Base-by-base conservation (phyloP, 1,140 invertebrate genomes). In the Nautilus pompilius region DNA sequence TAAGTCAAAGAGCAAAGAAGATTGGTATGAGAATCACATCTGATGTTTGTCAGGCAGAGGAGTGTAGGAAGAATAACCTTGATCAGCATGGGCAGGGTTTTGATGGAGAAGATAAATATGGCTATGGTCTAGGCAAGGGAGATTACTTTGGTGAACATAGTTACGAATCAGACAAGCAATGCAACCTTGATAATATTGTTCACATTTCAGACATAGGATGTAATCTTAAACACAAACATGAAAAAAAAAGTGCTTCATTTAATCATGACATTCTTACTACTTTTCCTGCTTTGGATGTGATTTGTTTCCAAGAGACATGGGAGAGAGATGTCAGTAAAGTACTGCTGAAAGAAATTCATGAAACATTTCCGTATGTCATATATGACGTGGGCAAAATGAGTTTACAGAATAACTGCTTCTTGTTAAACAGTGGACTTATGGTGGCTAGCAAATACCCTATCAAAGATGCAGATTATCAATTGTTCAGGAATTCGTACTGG, bases 361-460 rank as follows among this genome's bases (percentile, higher is more conserved):
- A 76, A 56, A 58, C 73, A 2, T 79, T 69, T 63, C 77, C 77
- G 17, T 77, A 73, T 62, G 71, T 79, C 36, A 36, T 79, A 13
- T 72, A 74, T 66, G 77, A 79, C 63, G 74, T 71, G 10, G 75
- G 72, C 8, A 63, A 63, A 17, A 60, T 58, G 48, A 63, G 60
- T 46, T 36, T 62, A 1, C 65, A 26, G n/a, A 66, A 51, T 29
- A 76, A 79, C 58, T 55, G 53, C 22, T 77, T 66, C 60, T 45
- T 70, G 10, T 54, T 75, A 1, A 81, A 79, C 69, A 82, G 80
- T 65, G 82, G 82, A 3, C 70, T 83, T 24, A 74, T 82, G 66
- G 66, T 83, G 65, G 80, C 78, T 2, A 82, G 81, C 62, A 72
- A 72, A 60, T 80, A 78, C 66, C 72, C 74, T 41, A 79, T 83